Base-by-base conservation (phyloP, 1,140 invertebrate genomes). In the Ooceraea biroi region DNA sequence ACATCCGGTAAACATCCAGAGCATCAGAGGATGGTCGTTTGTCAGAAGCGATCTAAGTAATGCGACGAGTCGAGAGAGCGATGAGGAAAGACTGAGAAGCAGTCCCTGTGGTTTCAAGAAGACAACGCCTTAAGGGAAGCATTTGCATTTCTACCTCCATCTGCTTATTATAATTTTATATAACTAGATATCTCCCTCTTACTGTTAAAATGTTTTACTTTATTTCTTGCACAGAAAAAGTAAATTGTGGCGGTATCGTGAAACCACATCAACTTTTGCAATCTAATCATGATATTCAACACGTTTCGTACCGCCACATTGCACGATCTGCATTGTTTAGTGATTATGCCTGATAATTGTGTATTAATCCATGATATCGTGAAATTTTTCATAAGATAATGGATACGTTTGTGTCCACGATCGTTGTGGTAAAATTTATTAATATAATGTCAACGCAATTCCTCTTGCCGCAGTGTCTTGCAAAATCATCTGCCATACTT, bases 41-140 rank as follows among this genome's bases (percentile, higher is more conserved):
- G 63, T 80, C 65, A 58, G 25, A 80, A 17, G 65, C 52, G 65
- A 77, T 57, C 65, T 77, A 77, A 69, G 65, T 60, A 80, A 80
- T 50, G 36, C 36, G 50, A 57, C 7, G 65, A 80, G 76, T 71
- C 65, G 76, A 80, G 76, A 69, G 61, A 52, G 74, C 46, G 19
- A 77, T 36, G 61, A 52, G 41, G 25, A 69, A 55, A 41, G 14
- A 41, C 14, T 11, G 30, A 63, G 60, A 65, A 36, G 36, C 36
- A 7, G 36, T 36, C 7, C 2, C 7, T 36, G 7, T 36, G 36
- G 7, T 36, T 36, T 36, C 36, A 36, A 36, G 2, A 36, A 36
- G 36, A 36, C 36, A 36, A 36, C 2, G 7, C 36, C 30, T 55
- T 22, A 2, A 44, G 25, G 25, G 12, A 11, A 22, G 8, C 25